These are phyloP conservation scores for Ispidina lecontei DNA, from an alignment of 2,797 vertebrate genomes.

Conservation along the genomic window DNA sequence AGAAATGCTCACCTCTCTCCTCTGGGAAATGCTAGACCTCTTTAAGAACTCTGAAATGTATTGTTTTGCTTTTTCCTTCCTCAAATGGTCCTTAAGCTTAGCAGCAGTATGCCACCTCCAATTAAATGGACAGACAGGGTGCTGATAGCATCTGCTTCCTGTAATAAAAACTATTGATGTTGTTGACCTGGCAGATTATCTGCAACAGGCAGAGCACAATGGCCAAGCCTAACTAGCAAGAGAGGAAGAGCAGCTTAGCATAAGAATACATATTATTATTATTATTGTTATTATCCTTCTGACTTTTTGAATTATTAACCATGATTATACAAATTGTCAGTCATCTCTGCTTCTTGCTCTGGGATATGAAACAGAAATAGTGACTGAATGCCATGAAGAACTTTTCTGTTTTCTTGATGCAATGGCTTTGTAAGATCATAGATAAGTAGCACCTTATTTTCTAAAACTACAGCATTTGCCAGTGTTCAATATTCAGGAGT, in stretches of 20 bases:
- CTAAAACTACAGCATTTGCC: neutral
- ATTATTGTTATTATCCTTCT: neutral
- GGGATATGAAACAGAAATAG: constrained; percentile 13
- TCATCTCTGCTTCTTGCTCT: constrained; percentile 52
- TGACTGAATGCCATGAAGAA: constrained; percentile 8
- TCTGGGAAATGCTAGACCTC: neutral
- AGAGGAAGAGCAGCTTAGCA: constrained; percentile 6
- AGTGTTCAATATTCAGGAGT: neutral
- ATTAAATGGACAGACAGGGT: constrained; percentile 73
- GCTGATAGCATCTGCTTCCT: constrained; percentile 72
- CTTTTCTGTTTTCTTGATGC: neutral
- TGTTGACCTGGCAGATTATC: constrained; percentile 73
- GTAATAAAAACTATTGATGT: constrained; percentile 77
- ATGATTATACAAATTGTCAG: constrained; percentile 58
- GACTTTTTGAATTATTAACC: constrained; percentile 42
- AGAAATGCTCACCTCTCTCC: neutral
- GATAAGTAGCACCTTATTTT: neutral
- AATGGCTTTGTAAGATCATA: neutral
- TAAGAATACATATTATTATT: constrained; percentile 3
- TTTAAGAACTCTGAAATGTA: constrained; percentile 26
- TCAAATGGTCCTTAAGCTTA: constrained; percentile 46
- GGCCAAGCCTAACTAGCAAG: constrained; percentile 29
- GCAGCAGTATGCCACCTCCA: constrained; percentile 60
- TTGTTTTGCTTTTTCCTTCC: neutral
- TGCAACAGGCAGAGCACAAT: constrained; percentile 64